Evolutionary conservation across 2,888 invertebrate species (phyloP).

Genomic region (Oligia strigilis): DNA sequence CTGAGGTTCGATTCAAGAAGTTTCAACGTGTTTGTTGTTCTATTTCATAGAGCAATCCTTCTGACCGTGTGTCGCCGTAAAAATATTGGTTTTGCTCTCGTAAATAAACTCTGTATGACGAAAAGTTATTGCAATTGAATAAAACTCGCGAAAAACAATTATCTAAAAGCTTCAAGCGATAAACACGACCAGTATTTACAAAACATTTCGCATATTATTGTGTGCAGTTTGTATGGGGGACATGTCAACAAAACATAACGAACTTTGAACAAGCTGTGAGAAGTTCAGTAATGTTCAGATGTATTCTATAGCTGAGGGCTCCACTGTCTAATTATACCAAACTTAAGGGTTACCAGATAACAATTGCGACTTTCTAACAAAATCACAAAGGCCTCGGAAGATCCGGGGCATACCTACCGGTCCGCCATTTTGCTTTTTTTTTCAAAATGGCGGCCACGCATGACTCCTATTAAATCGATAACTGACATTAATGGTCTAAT

Average conservation of each 20-base stretch:
- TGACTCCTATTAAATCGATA: too few relatives aligned
- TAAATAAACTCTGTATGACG: neutral
- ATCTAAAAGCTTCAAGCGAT: conserved; percentile 25
- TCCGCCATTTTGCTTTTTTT: neutral
- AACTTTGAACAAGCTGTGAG: conserved; percentile 55
- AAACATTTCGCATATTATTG: conserved; percentile 11
- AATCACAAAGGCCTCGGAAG: neutral
- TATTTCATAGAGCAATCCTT: conserved; percentile 14
- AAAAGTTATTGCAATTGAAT: conserved; percentile 23
- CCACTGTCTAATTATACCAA: conserved; percentile 51
- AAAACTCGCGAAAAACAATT: conserved; percentile 25
- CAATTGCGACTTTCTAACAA: conserved; percentile 4
- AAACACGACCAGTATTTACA: conserved; percentile 32
- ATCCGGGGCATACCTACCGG: neutral
- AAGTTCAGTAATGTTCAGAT: conserved; percentile 45
- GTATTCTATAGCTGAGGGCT: conserved; percentile 42
- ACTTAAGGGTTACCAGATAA: conserved; percentile 24
- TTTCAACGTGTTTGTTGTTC: conserved; percentile 33
- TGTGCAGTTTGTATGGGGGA: conserved; percentile 22
- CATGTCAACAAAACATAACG: conserved; percentile 30
- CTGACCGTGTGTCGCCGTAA: neutral
- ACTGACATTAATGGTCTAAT: too few relatives aligned
- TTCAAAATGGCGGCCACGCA: too few relatives aligned
- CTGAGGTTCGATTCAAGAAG: conserved; percentile 29
- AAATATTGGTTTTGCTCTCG: conserved; percentile 38